Percentiles rank a stretch among this genome's conserved stretches.
Evolutionary conservation across 1,140 invertebrate genomes (phyloP).

Genomic region (Globodera rostochiensis): DNA sequence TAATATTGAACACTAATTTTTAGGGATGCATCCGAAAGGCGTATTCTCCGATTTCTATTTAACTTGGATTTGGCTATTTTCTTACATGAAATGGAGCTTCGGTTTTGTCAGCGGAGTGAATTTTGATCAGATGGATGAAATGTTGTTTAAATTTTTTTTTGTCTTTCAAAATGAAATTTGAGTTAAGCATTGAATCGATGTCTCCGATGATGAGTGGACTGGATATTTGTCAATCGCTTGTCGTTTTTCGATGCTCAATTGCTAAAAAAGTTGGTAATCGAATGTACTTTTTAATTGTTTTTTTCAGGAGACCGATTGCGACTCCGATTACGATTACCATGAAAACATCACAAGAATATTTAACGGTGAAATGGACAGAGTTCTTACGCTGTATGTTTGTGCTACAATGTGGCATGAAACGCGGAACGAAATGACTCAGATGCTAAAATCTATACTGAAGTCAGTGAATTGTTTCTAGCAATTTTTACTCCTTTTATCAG

Average conservation of each 20-base stretch:
- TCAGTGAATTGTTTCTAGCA: conserved; percentile 32
- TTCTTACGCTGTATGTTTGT: conserved; percentile 67
- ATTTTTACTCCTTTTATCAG: conserved; percentile 63
- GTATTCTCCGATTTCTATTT: conserved; percentile 41
- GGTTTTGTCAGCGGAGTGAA: conserved; percentile 34
- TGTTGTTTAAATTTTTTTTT: conserved; percentile 41
- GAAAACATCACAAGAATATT: conserved; percentile 31
- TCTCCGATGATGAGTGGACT: conserved; percentile 52
- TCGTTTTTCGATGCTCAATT: conserved; percentile 54
- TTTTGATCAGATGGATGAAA: conserved; percentile 48
- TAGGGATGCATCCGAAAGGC: conserved; percentile 20
- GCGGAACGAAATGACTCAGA: conserved; percentile 67
- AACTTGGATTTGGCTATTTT: conserved; percentile 43
- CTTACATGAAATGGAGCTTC: conserved; percentile 53
- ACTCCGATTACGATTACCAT: conserved; percentile 44
- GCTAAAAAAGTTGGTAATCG: conserved; percentile 41
- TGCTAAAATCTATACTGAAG: conserved; percentile 68
- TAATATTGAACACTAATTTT: conserved; percentile 3
- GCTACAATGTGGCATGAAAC: conserved; percentile 70
- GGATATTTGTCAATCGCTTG: conserved; percentile 55
- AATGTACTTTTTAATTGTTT: neutral
- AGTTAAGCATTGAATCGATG: conserved; percentile 60
- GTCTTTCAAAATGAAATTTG: conserved; percentile 10
- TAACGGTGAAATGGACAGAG: conserved; percentile 51
- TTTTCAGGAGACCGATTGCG: conserved; percentile 27